phyloP scores from a whole-genome alignment of 2,888 invertebrate species.

The Protophormia terraenovae region DNA sequence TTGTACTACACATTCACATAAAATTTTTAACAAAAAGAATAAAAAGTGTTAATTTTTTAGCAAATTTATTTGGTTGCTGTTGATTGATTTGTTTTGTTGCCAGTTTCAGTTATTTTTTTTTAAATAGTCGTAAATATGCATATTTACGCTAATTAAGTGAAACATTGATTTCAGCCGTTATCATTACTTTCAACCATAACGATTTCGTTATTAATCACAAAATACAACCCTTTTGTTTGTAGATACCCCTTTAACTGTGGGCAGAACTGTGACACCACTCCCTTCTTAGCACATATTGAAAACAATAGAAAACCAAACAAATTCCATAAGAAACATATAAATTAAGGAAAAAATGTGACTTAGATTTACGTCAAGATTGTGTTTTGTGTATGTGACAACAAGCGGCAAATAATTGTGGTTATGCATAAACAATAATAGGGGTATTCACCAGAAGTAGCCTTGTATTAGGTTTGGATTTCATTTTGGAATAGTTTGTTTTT shows the following conservation, averaged over 20 bases:
- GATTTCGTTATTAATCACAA: conserved; percentile 4
- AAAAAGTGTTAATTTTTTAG: conserved; percentile 52
- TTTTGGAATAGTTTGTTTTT: too few species aligned
- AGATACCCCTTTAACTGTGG: not conserved
- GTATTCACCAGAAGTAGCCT: not conserved
- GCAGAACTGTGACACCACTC: conserved; percentile 25
- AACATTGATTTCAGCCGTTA: conserved; percentile 22
- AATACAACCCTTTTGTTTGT: not conserved
- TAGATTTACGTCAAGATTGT: conserved; percentile 47
- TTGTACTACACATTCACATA: not conserved
- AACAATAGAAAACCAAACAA: conserved; percentile 20
- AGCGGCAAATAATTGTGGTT: conserved; percentile 12
- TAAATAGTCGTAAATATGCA: conserved; percentile 45
- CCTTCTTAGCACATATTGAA: conserved; percentile 12
- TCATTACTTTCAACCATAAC: not conserved
- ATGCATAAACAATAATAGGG: not conserved
- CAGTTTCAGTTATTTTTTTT: not conserved
- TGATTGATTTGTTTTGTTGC: conserved; percentile 53
- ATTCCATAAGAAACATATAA: conserved; percentile 9
- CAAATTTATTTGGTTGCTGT: conserved; percentile 43
- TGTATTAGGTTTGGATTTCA: too few species aligned
- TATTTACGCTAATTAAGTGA: conserved; percentile 51
- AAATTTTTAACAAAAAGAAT: not conserved
- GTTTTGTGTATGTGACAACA: not conserved
- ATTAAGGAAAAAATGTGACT: conserved; percentile 60